phyloP scores from a whole-genome alignment of 2,888 invertebrate genomes.

The Ophion costatus region DNA sequence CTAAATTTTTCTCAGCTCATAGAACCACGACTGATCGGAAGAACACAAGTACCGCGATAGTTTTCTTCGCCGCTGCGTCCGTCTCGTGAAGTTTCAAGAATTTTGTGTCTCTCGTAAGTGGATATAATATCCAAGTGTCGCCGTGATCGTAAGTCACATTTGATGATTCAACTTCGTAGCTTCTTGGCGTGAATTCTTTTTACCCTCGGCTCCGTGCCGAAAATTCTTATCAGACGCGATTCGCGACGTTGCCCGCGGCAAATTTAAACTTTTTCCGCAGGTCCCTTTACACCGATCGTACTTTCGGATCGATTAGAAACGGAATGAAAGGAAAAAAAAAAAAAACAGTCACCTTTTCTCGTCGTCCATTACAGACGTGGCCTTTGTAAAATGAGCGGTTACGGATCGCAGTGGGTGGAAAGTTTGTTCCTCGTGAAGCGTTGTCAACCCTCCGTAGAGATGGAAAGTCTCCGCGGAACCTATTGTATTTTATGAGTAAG shows the following conservation, averaged over 20 bases:
- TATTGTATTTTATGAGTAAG: not conserved
- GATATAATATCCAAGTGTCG: no score
- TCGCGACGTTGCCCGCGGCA: no score
- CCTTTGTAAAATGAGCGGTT: not conserved
- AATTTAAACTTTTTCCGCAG: no score
- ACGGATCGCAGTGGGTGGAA: not conserved
- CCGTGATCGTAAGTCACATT: no score
- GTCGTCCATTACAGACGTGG: not conserved
- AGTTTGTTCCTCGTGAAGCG: not conserved
- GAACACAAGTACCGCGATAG: conserved; percentile 25
- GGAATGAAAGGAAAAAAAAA: not conserved
- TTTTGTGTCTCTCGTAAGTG: not conserved
- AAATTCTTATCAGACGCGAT: no score
- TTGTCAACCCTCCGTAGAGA: not conserved
- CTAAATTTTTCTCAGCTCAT: conserved; percentile 60
- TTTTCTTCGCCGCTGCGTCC: not conserved
- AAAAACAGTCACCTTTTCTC: not conserved
- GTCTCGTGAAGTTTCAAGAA: not conserved
- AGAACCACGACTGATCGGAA: conserved; percentile 64
- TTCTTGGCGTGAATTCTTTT: no score
- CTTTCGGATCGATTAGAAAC: not conserved
- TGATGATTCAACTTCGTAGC: no score
- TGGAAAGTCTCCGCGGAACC: not conserved
- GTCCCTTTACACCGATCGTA: no score
- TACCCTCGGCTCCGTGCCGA: no score